Percentiles rank a stretch among this genome's conserved stretches.
phyloP scores from a whole-genome alignment of 2,888 invertebrate species.

The Macrophya annulata region DNA sequence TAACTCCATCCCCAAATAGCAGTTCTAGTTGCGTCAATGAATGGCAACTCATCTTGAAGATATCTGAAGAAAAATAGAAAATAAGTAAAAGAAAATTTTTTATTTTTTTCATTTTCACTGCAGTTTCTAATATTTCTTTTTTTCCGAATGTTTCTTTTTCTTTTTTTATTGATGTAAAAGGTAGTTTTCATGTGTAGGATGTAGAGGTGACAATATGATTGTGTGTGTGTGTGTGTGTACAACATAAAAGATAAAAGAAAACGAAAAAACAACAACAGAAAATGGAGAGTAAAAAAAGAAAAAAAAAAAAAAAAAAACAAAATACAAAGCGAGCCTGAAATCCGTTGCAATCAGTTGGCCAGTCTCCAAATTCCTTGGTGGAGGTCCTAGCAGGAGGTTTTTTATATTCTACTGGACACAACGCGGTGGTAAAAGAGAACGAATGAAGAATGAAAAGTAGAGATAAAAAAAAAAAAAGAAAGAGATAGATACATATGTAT shows the following conservation, averaged over 20 bases:
- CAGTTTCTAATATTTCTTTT: not conserved
- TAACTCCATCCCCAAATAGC: conserved; percentile 99
- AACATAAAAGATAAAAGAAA: conserved; percentile 59
- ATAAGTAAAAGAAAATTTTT: not conserved
- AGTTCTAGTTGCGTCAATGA: conserved; percentile 90
- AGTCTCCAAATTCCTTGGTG: conserved; percentile 30
- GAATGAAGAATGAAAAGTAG: not conserved
- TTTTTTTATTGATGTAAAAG: not conserved
- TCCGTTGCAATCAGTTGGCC: conserved; percentile 38
- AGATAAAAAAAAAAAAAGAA: conserved; percentile 29
- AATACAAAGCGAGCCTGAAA: conserved; percentile 26
- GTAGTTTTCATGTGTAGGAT: not conserved
- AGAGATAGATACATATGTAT: conserved; percentile 57
- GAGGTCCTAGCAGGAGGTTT: not conserved
- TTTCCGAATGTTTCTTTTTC: not conserved
- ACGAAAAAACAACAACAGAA: conserved; percentile 40
- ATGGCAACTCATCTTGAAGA: conserved; percentile 85
- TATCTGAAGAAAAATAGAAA: conserved; percentile 78
- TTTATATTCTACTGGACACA: conserved; percentile 34
- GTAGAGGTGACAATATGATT: conserved; percentile 1
- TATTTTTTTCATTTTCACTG: not conserved
- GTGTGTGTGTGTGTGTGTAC: not conserved
- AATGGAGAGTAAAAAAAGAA: conserved; percentile 17
- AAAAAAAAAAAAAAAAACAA: conserved; percentile 7
- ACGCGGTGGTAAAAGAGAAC: conserved; percentile 44